Evolutionary conservation across 2,888 invertebrate genomes (phyloP).

Genomic region (Drosophila kanekoi): DNA sequence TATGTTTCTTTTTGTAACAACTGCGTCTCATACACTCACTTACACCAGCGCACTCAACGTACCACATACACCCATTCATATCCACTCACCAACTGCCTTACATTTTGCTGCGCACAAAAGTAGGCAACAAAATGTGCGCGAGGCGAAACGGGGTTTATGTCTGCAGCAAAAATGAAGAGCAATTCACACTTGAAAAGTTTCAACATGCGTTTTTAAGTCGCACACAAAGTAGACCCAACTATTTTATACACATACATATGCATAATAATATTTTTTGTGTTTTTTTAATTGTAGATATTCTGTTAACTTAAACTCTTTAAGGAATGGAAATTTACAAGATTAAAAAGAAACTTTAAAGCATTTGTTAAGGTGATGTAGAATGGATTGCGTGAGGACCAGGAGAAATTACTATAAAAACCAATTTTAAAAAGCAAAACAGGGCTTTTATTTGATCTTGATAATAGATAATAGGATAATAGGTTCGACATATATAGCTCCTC

Average conservation of each 20-base stretch:
- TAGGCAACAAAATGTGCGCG: constrained; percentile 65
- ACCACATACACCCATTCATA: constrained; percentile 6
- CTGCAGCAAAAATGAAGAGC: constrained; percentile 75
- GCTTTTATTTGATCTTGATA: too few species aligned
- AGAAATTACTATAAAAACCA: background rate
- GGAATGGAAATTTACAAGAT: background rate
- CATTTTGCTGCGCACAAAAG: constrained; percentile 56
- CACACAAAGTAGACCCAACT: constrained; percentile 65
- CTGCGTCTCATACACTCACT: constrained; percentile 55
- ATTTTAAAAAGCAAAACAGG: too few species aligned
- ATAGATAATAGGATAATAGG: background rate
- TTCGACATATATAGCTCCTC: background rate
- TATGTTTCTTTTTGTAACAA: constrained; percentile 77
- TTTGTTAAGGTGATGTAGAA: background rate
- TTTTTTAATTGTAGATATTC: constrained; percentile 25
- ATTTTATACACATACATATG: constrained; percentile 41
- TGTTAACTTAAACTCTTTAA: constrained; percentile 28
- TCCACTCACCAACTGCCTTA: constrained; percentile 43
- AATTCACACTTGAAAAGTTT: constrained; percentile 81
- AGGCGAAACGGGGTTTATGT: constrained; percentile 52
- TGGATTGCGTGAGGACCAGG: too few species aligned
- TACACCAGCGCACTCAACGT: constrained; percentile 15
- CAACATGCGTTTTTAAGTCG: constrained; percentile 75
- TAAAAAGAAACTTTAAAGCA: background rate
- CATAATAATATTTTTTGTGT: constrained; percentile 9